Evolutionary conservation across 2,888 invertebrate species (phyloP).

Genomic region (Ophion costatus): DNA sequence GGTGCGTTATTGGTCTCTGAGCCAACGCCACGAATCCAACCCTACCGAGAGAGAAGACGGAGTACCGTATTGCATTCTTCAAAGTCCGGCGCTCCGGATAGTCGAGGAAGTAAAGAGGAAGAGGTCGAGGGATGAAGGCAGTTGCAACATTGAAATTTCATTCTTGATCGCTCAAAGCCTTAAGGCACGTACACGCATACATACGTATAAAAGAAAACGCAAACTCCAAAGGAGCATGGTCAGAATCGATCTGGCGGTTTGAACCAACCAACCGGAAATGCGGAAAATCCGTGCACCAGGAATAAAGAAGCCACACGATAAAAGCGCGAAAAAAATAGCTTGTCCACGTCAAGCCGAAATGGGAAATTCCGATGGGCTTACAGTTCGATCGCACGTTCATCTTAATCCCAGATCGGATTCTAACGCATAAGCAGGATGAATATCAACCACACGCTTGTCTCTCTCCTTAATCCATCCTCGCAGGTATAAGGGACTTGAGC

Average conservation of each 20-base stretch:
- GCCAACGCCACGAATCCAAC: not conserved
- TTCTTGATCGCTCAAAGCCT: conserved; percentile 61
- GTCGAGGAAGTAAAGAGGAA: conserved; percentile 30
- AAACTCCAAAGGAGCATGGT: conserved; percentile 31
- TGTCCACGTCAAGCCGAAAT: not conserved
- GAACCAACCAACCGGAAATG: conserved; percentile 45
- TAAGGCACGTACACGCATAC: conserved; percentile 52
- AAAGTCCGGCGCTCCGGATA: conserved; percentile 29
- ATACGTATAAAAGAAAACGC: conserved; percentile 19
- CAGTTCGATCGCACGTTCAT: not conserved
- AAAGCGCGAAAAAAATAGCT: conserved; percentile 20
- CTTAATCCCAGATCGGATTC: no score
- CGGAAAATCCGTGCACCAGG: not conserved
- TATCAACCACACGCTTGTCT: no score
- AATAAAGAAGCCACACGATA: not conserved
- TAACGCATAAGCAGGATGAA: no score
- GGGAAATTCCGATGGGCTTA: not conserved
- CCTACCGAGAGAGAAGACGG: not conserved
- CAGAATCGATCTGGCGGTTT: conserved; percentile 48
- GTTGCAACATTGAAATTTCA: conserved; percentile 59
- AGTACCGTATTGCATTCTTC: conserved; percentile 61
- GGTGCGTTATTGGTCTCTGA: conserved; percentile 20
- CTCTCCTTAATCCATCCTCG: no score
- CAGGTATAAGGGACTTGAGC: no score
- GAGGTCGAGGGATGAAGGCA: conserved; percentile 27